These are phyloP conservation scores for Tenodera sinensis DNA, from an alignment of 2,888 invertebrate genomes.

Conservation along the genomic window DNA sequence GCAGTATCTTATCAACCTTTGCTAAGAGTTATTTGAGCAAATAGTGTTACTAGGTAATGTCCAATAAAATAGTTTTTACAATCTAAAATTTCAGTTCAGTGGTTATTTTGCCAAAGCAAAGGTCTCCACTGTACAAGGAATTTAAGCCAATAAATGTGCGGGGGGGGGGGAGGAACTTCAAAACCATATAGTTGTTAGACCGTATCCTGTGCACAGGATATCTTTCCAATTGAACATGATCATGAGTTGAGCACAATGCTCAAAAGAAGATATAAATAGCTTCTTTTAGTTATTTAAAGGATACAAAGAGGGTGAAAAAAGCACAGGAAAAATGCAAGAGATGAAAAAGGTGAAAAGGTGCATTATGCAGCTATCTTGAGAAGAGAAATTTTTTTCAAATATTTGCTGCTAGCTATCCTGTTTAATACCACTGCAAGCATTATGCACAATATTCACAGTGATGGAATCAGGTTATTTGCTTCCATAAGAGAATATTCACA, in stretches of 20 bases:
- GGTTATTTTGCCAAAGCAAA: neutral
- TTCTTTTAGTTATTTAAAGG: neutral
- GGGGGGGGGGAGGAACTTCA: neutral
- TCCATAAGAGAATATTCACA: too few species aligned
- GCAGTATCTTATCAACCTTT: constrained; percentile 1
- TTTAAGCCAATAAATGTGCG: neutral
- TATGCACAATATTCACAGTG: too few species aligned
- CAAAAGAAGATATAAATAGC: neutral
- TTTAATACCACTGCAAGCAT: too few species aligned
- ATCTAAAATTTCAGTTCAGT: neutral
- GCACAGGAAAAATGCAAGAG: too few species aligned
- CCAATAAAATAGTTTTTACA: neutral
- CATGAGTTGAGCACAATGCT: neutral
- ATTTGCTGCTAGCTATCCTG: too few species aligned
- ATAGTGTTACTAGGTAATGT: neutral
- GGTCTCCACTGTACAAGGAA: neutral
- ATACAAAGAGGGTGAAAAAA: neutral
- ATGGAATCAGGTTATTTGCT: too few species aligned
- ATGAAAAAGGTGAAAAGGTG: neutral
- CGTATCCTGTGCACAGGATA: too few species aligned
- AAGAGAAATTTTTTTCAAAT: too few species aligned
- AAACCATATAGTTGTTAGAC: neutral
- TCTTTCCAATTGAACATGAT: neutral
- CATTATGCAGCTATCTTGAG: too few species aligned
- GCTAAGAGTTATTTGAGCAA: neutral